Evolutionary conservation across 92 coral and sea anemone genomes (phyloP).

Genomic region (Epizoanthus illoricatus): DNA sequence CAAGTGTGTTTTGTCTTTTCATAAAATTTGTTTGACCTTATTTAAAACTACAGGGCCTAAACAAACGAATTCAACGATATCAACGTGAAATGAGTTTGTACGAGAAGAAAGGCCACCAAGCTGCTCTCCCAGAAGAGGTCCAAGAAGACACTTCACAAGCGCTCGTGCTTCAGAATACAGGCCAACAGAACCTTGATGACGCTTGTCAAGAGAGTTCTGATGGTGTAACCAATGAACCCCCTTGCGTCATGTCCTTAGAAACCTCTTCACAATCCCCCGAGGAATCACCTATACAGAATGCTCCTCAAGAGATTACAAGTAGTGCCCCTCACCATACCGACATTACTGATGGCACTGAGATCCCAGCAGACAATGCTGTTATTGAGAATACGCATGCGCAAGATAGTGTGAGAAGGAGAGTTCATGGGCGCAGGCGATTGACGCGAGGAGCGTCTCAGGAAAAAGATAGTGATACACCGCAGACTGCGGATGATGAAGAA

Average conservation of each 20-base stretch:
- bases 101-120: constrained; percentile 3
- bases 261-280: background rate
- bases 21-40: background rate
- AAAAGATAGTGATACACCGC: background rate
- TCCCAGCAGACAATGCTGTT: background rate
- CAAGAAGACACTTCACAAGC: background rate
- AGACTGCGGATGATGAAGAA: constrained; percentile 23
- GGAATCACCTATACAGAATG: background rate
- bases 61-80: constrained; percentile 25
- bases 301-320: background rate
- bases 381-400: background rate
- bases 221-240: too few relatives aligned
- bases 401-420: constrained; percentile 18
- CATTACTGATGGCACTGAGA: background rate
- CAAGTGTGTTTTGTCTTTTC: background rate
- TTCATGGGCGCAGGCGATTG: constrained; percentile 7
- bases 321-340: background rate
- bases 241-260: too few relatives aligned
- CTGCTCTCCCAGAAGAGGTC: constrained; percentile 20
- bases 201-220: too few relatives aligned
- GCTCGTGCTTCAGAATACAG: background rate
- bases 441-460: constrained; percentile 11
- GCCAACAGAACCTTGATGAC: background rate
- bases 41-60: constrained; percentile 20
- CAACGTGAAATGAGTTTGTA: constrained; percentile 20